A percentile compares a stretch with the other conserved stretches of the same genome.
Conservation (phyloP, 2,797 vertebrate genomes). For the Gymnodraco acuticeps region DNA sequence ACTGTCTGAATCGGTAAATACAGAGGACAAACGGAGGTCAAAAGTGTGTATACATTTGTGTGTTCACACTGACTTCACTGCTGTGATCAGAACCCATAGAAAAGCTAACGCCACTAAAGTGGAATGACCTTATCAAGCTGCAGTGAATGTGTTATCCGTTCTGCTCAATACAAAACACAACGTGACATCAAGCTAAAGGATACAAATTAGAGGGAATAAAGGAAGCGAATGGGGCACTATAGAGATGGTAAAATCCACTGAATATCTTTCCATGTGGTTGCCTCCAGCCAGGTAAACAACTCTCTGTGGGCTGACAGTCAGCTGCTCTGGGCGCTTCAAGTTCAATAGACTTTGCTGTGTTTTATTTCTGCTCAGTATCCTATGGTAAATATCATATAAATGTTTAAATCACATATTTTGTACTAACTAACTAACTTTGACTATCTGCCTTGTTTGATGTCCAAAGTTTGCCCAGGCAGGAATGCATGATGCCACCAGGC, state of each 20-base stretch:
- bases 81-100: constrained; percentile 27
- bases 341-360: constrained; percentile 36
- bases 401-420: neutral
- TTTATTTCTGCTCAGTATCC: neutral
- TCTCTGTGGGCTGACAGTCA: constrained; percentile 19
- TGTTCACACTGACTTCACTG: constrained; percentile 21
- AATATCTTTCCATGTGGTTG: constrained; percentile 29
- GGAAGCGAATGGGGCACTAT: constrained; percentile 33
- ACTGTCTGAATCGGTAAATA: constrained; percentile 67
- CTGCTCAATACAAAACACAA: constrained; percentile 52
- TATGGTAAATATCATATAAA: neutral
- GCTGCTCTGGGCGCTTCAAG: constrained; percentile 2
- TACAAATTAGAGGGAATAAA: constrained; percentile 35
- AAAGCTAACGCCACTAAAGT: constrained; percentile 20
- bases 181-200: constrained; percentile 36
- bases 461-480: constrained; percentile 75
- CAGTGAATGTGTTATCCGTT: constrained; percentile 12
- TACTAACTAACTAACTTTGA: neutral
- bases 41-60: constrained; percentile 46
- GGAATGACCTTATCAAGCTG: constrained; percentile 28
- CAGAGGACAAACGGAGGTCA: constrained; percentile 71
- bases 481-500: constrained; percentile 66
- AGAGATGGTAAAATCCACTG: constrained; percentile 48
- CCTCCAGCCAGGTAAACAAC: constrained; percentile 57
- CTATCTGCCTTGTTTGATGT: constrained; percentile 8